Evolutionary conservation across 1,140 invertebrate genomes (phyloP).

Genomic region (Popillia japonica): DNA sequence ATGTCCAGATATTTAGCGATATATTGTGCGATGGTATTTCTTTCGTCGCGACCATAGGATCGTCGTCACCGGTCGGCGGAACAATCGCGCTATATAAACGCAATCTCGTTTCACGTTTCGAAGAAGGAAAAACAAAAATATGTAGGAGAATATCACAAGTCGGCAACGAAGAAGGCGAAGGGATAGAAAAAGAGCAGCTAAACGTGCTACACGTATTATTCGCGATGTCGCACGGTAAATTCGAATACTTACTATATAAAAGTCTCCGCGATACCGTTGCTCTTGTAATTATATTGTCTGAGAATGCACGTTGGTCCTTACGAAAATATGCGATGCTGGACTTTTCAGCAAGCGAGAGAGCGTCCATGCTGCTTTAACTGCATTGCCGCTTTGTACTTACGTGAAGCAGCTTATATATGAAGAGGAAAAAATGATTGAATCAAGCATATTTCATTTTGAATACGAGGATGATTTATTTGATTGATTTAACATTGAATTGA

Average conservation of each 20-base stretch:
- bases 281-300: constrained; percentile 40
- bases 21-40: constrained; percentile 14
- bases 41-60: not conserved
- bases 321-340: constrained; percentile 10
- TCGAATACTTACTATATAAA: constrained; percentile 13
- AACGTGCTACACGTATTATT: not conserved
- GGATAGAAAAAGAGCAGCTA: not conserved
- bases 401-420: too few species aligned
- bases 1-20: constrained; percentile 5
- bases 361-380: not conserved
- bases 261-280: not conserved
- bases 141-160: not conserved
- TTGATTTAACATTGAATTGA: too few species aligned
- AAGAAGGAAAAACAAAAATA: not conserved
- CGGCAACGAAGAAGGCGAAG: not conserved
- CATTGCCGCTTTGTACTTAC: too few species aligned
- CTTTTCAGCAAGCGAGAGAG: not conserved
- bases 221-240: not conserved
- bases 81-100: not conserved
- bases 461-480: too few species aligned
- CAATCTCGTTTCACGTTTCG: not conserved
- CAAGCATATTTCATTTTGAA: too few species aligned
- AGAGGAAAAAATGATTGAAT: too few species aligned
- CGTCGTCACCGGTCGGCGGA: not conserved
- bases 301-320: constrained; percentile 34